Evolutionary conservation across 2,113 vertebrate genomes (phyloP).

Genomic region (Mohoua ochrocephala): DNA sequence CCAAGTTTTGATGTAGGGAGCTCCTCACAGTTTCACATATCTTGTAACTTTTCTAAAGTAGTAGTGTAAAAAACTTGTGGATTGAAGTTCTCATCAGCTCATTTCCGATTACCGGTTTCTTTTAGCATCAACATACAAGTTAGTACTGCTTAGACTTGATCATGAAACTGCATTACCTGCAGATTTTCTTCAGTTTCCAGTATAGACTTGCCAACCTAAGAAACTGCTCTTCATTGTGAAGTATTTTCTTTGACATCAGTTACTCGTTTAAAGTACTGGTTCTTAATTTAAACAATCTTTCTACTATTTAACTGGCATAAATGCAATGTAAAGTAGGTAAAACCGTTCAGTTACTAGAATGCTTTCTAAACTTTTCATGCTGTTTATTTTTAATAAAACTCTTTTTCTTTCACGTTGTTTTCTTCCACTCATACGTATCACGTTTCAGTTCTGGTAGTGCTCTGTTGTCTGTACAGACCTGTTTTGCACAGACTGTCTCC

Average conservation of each 20-base stretch:
- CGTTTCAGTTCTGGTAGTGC: not conserved
- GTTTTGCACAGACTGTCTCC: not conserved
- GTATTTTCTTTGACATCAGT: not conserved
- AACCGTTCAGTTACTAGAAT: not conserved
- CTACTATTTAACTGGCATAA: not conserved
- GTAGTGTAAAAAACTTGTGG: not conserved
- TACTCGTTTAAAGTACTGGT: not conserved
- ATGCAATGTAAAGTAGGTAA: not conserved
- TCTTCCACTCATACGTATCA: not conserved
- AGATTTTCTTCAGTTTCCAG: not conserved
- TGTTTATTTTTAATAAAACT: not conserved
- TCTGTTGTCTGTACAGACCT: not conserved
- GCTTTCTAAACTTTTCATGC: not conserved
- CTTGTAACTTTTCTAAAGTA: not conserved
- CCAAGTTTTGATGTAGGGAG: not conserved
- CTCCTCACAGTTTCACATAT: not conserved
- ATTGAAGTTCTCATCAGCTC: not conserved
- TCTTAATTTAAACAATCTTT: not conserved
- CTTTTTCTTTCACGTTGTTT: not conserved
- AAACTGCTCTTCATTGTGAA: not conserved
- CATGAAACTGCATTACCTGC: not conserved
- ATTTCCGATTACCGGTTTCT: not conserved
- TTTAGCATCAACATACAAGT: not conserved
- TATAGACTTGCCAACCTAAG: not conserved
- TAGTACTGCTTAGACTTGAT: not conserved